A percentile compares a stretch with the other conserved stretches of the same genome.
Evolutionary conservation across 1,140 invertebrate genomes (phyloP).

Genomic region (Meteorus sp.): DNA sequence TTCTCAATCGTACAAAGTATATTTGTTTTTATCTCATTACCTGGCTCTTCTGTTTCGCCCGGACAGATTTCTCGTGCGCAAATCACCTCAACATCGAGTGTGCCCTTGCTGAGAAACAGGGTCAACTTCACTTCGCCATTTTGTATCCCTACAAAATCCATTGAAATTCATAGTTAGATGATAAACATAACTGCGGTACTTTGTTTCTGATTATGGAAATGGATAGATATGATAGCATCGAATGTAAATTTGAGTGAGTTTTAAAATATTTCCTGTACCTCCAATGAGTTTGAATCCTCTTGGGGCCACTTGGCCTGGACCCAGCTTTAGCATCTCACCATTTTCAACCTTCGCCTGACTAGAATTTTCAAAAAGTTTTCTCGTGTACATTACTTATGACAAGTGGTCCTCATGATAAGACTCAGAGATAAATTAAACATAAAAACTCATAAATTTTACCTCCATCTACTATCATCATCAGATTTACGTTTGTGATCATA

Average conservation of each 20-base stretch:
- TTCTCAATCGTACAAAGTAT: slow-evolving; percentile 19
- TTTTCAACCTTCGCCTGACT: slow-evolving; percentile 51
- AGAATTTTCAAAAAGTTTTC: slow-evolving; percentile 25
- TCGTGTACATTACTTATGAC: background rate
- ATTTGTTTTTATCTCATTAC: slow-evolving; percentile 45
- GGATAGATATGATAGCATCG: too few species aligned
- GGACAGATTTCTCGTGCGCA: slow-evolving; percentile 63
- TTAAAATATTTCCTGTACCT: slow-evolving; percentile 41
- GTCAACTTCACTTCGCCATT: slow-evolving; percentile 84
- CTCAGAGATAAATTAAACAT: background rate
- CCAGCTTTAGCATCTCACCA: slow-evolving; percentile 62
- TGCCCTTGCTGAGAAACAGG: slow-evolving; percentile 86
- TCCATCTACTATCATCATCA: slow-evolving; percentile 59
- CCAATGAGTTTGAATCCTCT: slow-evolving; percentile 65
- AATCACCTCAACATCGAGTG: slow-evolving; percentile 86
- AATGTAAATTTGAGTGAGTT: too few species aligned
- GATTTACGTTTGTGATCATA: slow-evolving; percentile 54
- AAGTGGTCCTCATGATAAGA: background rate
- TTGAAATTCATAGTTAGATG: background rate
- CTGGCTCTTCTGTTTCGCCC: slow-evolving; percentile 60
- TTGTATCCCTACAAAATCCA: slow-evolving; percentile 59
- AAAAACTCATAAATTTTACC: slow-evolving; percentile 45
- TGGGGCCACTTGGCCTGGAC: slow-evolving; percentile 77
- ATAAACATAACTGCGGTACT: too few species aligned
- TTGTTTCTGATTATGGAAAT: too few species aligned